Percentiles rank a stretch among this genome's conserved stretches.
These are phyloP conservation scores for Camponotus floridanus DNA, from an alignment of 1,140 invertebrate species.

Conservation along the genomic window DNA sequence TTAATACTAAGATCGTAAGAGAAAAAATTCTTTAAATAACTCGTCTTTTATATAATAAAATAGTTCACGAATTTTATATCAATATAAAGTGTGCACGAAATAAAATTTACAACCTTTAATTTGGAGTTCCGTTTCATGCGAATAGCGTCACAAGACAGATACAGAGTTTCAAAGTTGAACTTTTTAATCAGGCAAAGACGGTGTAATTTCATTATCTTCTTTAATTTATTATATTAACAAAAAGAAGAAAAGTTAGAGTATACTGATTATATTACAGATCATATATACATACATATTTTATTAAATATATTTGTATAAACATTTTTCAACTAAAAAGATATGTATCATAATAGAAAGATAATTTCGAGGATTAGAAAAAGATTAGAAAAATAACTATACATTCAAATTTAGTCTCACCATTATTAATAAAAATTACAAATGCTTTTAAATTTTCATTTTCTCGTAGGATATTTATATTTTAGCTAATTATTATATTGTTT, in stretches of 20 bases:
- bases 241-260: neutral
- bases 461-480: neutral
- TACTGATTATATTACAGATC: conserved; percentile 17
- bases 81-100: neutral
- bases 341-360: neutral
- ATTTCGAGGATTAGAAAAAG: neutral
- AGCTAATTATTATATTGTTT: neutral
- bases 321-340: conserved; percentile 13
- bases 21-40: neutral
- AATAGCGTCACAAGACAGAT: neutral
- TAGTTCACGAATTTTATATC: conserved; percentile 58
- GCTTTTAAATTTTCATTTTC: conserved; percentile 7
- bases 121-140: conserved; percentile 4
- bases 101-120: neutral
- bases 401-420: neutral
- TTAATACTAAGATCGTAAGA: neutral
- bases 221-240: neutral
- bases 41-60: conserved; percentile 41
- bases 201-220: conserved; percentile 28
- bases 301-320: neutral
- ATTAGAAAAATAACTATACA: neutral
- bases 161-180: neutral
- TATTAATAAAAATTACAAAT: conserved; percentile 1
- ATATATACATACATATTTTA: neutral
- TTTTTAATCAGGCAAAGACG: conserved; percentile 23